Conservation (phyloP, 2,113 vertebrate species). For the Pithys albifrons region DNA sequence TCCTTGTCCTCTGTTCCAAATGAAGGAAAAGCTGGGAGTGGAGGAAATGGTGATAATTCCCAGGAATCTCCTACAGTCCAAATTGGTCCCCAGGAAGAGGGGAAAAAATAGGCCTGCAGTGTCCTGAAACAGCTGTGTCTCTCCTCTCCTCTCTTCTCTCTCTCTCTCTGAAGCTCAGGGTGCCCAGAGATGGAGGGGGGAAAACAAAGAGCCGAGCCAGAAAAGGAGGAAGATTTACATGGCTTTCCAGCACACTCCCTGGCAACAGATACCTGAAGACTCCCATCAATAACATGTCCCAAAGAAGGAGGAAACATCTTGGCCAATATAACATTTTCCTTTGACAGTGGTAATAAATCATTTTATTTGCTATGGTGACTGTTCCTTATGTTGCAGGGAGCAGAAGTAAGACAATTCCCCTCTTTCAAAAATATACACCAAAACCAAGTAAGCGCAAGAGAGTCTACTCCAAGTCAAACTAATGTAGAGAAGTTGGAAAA, state of each 20-base stretch:
- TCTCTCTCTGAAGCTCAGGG: too few relatives aligned
- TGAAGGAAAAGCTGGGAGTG: too few relatives aligned
- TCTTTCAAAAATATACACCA: neutral
- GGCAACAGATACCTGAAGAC: neutral
- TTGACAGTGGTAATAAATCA: slow-evolving; percentile 11
- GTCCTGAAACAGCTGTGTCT: too few relatives aligned
- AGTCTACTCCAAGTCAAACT: neutral
- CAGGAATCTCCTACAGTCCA: too few relatives aligned
- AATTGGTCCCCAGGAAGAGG: too few relatives aligned
- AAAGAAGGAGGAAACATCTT: neutral
- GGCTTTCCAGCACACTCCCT: neutral
- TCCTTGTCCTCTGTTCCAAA: too few relatives aligned
- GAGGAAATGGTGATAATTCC: too few relatives aligned
- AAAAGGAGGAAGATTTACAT: neutral
- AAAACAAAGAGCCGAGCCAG: too few relatives aligned
- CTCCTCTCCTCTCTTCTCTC: too few relatives aligned
- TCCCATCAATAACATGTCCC: neutral
- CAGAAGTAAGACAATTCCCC: neutral
- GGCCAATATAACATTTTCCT: neutral
- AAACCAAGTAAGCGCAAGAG: neutral
- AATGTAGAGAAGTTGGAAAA: neutral
- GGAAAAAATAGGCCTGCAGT: too few relatives aligned
- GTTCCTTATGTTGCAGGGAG: neutral
- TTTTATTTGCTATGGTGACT: neutral
- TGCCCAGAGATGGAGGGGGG: too few relatives aligned